These are phyloP conservation scores for Ctenosaura bakeri DNA, from an alignment of 2,797 vertebrate species.

Conservation along the genomic window DNA sequence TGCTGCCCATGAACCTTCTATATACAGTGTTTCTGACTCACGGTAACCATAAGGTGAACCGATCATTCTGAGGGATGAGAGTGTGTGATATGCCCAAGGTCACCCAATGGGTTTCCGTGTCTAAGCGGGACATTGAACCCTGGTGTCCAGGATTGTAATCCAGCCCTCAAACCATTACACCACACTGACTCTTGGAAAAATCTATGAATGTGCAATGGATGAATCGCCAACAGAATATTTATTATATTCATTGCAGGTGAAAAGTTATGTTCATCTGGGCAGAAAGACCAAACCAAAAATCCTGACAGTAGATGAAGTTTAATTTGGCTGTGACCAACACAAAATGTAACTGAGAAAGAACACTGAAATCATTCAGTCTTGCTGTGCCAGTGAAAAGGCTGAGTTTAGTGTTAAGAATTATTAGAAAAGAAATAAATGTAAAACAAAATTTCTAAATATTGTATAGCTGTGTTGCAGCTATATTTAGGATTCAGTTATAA, in stretches of 20 bases:
- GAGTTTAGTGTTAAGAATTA: not conserved
- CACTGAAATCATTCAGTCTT: not conserved
- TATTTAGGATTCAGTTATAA: not conserved
- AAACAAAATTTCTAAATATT: not conserved
- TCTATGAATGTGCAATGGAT: no score
- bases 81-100: no score
- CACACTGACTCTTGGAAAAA: no score
- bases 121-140: no score
- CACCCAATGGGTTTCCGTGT: no score
- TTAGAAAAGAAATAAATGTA: not conserved
- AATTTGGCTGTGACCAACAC: not conserved
- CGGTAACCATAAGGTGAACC: no score
- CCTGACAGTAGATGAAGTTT: not conserved
- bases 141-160: no score
- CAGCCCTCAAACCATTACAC: no score
- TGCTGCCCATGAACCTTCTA: no score
- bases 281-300: not conserved
- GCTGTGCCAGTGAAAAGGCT: not conserved
- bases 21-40: no score
- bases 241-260: not conserved
- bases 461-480: not conserved
- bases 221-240: constrained; percentile 1
- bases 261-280: not conserved
- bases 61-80: no score
- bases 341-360: not conserved